phyloP scores from a whole-genome alignment of 2,888 invertebrate genomes.

The Phyto melanocephala region DNA sequence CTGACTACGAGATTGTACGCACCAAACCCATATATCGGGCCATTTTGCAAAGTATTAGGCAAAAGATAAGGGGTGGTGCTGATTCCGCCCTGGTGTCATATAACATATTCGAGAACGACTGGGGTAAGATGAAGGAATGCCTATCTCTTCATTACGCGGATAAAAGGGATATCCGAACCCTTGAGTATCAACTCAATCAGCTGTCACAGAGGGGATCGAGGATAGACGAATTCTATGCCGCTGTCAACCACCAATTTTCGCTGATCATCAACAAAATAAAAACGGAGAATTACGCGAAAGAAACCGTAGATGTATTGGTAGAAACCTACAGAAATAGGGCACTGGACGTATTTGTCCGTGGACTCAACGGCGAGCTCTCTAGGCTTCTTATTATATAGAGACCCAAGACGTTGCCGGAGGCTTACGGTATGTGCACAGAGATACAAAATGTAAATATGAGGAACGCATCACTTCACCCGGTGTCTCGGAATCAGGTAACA shows the following conservation, averaged over 20 bases:
- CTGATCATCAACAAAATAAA: not conserved
- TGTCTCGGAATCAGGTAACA: not conserved
- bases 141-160: not conserved
- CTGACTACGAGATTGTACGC: not conserved
- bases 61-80: not conserved
- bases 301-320: not conserved
- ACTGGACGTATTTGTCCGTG: not conserved
- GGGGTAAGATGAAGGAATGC: not conserved
- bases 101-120: not conserved
- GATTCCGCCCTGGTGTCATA: not conserved
- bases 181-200: not conserved
- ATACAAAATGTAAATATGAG: not conserved
- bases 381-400: not conserved
- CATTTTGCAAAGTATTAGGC: constrained; percentile 30
- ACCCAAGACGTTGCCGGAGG: not conserved
- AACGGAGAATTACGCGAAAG: not conserved
- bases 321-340: not conserved
- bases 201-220: not conserved
- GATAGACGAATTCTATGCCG: not conserved
- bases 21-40: constrained; percentile 48
- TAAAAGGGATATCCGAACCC: not conserved
- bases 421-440: not conserved
- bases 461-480: not conserved
- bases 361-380: not conserved
- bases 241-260: not conserved